These are phyloP conservation scores for Palythoa caribaeorum DNA, from an alignment of 92 coral and sea anemone species.

Conservation along the genomic window DNA sequence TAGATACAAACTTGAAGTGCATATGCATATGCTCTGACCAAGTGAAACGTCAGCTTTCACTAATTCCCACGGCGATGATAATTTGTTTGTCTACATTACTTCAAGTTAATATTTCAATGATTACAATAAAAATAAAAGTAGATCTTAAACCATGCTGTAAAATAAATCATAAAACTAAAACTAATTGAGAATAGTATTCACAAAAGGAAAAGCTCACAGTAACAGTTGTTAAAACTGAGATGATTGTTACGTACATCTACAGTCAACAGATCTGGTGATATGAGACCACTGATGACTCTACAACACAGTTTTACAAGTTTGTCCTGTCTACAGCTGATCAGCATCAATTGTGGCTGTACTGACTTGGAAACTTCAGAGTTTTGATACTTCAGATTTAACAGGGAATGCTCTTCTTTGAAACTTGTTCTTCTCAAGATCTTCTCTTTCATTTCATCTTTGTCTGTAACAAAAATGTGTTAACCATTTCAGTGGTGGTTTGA, in stretches of 20 bases:
- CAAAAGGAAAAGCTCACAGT: neutral
- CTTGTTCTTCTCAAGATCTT: conserved; percentile 3
- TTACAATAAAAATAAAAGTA: no score
- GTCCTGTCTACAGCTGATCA: conserved; percentile 1
- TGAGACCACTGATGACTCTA: conserved; percentile 4
- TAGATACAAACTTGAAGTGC: no score
- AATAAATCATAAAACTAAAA: no score
- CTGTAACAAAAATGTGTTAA: neutral
- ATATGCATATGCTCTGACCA: no score
- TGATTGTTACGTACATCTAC: conserved; percentile 18
- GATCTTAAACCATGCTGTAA: no score
- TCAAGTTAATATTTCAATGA: no score
- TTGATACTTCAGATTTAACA: conserved; percentile 19
- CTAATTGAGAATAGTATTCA: no score
- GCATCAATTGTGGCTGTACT: conserved; percentile 3
- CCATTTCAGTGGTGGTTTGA: neutral
- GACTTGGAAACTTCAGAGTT: neutral
- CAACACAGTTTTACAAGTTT: conserved; percentile 27
- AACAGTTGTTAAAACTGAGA: neutral
- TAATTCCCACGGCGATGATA: no score
- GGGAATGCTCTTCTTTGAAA: conserved; percentile 14
- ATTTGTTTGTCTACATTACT: no score
- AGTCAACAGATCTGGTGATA: conserved; percentile 28
- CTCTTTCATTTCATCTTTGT: neutral
- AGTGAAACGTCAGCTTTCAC: no score